These are phyloP conservation scores for Sebastolobus alascanus DNA, from an alignment of 2,797 vertebrate genomes.

Conservation along the genomic window DNA sequence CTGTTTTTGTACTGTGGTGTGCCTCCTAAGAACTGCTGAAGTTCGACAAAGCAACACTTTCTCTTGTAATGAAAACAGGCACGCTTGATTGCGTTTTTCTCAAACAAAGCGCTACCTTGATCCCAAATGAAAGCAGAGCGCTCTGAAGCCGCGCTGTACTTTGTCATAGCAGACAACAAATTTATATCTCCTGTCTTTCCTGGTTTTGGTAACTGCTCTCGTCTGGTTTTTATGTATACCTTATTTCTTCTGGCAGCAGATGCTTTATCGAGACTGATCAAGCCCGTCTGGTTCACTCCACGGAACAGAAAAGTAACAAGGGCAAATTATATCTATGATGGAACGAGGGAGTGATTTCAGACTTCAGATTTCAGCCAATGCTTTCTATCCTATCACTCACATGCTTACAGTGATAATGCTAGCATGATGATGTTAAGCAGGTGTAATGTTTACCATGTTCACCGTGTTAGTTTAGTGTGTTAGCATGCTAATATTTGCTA, in stretches of 20 bases:
- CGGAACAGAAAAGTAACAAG: not conserved
- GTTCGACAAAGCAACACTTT: slow-evolving; percentile 42
- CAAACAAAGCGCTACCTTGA: slow-evolving; percentile 57
- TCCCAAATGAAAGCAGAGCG: slow-evolving; percentile 22
- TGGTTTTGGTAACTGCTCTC: slow-evolving; percentile 11
- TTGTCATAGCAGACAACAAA: slow-evolving; percentile 41
- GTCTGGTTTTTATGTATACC: slow-evolving; percentile 12
- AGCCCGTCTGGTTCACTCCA: not conserved
- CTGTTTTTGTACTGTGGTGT: not conserved
- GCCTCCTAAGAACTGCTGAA: slow-evolving; percentile 21
- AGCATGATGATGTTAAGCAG: too few species aligned
- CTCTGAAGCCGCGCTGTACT: slow-evolving; percentile 37
- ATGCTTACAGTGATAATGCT: too few species aligned
- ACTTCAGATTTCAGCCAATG: rapidly evolving
- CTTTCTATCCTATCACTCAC: too few species aligned
- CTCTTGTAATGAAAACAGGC: slow-evolving; percentile 45
- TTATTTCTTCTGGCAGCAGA: slow-evolving; percentile 13
- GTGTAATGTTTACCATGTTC: too few species aligned
- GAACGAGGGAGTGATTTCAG: too few species aligned
- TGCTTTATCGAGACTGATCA: slow-evolving; percentile 5
- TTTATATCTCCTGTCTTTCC: slow-evolving; percentile 28
- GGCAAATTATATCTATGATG: not conserved
- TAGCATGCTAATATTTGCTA: not conserved
- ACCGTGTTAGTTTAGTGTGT: too few species aligned
- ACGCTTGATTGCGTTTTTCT: slow-evolving; percentile 39